Evolutionary conservation across 2,797 vertebrate genomes (phyloP), one percentile per base, ranked within the genome.

Genomic region (Melanotaenia pygmaea): DNA sequence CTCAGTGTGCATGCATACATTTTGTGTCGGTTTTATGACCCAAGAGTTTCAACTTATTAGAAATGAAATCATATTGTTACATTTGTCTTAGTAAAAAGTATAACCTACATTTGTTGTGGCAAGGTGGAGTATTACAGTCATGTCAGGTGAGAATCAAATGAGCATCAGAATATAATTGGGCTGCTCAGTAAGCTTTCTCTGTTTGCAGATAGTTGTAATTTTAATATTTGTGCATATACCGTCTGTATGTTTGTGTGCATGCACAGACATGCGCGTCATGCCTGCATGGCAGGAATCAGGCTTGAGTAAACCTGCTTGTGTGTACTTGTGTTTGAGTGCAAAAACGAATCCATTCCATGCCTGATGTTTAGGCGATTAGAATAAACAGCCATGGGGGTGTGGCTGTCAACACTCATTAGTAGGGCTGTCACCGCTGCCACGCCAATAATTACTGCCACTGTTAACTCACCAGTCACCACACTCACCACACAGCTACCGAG

Each of bases 391-490:
- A 81, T 92, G 93, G 91, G 94, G 94, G 92, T 93, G 91, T 93
- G 90, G 86, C 86, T 93, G 88, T 95, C 95, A 96, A 88, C 91
- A 93, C 92, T 91, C 89, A 93, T 96, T 95, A 93, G 90, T 64
- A n/a, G 64, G 50, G 81, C 88, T 89, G 89, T 93, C 91, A 87
- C 81, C 26, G 28, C 71, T 50, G 54, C 82, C 74, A 84, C 81
- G 87, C 87, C 83, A 86, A 84, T 91, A 92, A 94, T 92, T 90
- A 91, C 86, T 76, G 85, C 82, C 86, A 87, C 85, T 82, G 82
- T 82, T 82, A 86, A 81, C 79, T 62, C 80, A 86, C 73, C 70
- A 69, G 79, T 76, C 80, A 57, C 83, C 20, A 35, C 43, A 58
- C 54, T 20, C 67, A 26, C 53, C 87, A 80, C 62, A 54, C 81